Base-by-base conservation (phyloP, 2,113 vertebrate genomes). In the Bombycilla garrulus region DNA sequence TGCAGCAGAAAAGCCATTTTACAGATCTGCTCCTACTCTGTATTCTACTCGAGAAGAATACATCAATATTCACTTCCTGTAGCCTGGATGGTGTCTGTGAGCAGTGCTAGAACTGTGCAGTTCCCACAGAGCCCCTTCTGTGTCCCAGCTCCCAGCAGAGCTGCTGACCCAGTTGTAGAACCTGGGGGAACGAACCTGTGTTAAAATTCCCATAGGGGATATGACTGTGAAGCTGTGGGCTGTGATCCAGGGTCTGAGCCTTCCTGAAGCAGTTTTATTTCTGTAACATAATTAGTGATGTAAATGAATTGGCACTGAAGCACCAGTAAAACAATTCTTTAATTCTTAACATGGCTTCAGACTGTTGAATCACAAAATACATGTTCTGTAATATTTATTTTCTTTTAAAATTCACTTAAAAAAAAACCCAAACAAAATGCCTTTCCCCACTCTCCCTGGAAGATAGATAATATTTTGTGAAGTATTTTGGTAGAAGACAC, bases 401-500 rank as follows among this genome's bases (percentile, higher is more conserved):
- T 73, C 36, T 79, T 91, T 84, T 91, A 38, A 2, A 67, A 78
- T 84, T 90, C 5, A 15, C 22, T 79, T 33, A 6, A 4, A 26
- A 42, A 51, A 47, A 13, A 40, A 13, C 7, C 8, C 15, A 78
- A 87, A 42, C 22, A 54, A 47, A 79, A 53, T 38, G 83, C 26
- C 22, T 15, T 29, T 88, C 9, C 9, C 8, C 26, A 28, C 29
- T 74, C 17, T 12, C 33, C 7, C 29, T 50, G 15, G 56, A 78
- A 93, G 61, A 81, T 2, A 71, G 36, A 86, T 48, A 92, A 79
- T 10, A 44, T 35, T 88, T 90, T 62, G 56, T 79, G 72, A 94
- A 86, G 42, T 28, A 81, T 92, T 96, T 95, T 96, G 97, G 91
- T 92, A 91, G 77, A 95, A 85, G 79, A 83, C 54, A 61, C 11